phyloP scores from a whole-genome alignment of 2,113 vertebrate genomes.

The Prionailurus viverrinus region DNA sequence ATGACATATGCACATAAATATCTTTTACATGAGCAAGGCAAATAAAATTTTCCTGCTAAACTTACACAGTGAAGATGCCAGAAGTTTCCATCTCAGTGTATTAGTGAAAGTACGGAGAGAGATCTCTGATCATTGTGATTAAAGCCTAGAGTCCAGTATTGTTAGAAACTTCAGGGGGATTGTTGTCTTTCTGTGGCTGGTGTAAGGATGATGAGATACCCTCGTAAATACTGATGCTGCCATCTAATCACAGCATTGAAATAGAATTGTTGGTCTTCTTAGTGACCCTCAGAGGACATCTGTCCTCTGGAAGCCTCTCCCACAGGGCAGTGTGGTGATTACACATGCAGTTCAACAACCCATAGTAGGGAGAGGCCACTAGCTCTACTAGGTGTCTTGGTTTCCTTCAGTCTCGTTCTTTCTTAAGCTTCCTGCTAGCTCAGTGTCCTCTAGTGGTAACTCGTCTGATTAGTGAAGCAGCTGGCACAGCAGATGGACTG shows the following conservation, averaged over 20 bases:
- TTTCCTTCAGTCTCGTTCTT: background rate
- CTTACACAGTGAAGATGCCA: background rate
- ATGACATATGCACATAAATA: background rate
- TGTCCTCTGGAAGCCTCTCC: background rate
- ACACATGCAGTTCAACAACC: background rate
- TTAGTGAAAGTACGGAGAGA: background rate
- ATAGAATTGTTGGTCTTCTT: background rate
- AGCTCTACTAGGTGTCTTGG: background rate
- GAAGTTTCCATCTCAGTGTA: background rate
- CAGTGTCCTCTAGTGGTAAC: slow-evolving; percentile 86
- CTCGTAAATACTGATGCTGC: background rate
- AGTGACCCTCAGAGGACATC: background rate
- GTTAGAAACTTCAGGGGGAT: background rate
- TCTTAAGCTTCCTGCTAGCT: slow-evolving; percentile 72
- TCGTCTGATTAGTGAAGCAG: background rate
- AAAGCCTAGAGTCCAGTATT: background rate
- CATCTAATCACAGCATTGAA: background rate
- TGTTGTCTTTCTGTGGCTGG: background rate
- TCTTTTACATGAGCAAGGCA: background rate
- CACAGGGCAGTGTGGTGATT: no score
- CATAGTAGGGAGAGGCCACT: background rate
- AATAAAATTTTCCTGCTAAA: slow-evolving; percentile 40
- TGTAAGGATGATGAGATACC: background rate
- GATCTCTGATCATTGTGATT: background rate
- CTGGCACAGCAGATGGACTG: background rate